phyloP scores from a whole-genome alignment of 2,113 vertebrate genomes.

The Bothrops jararaca region DNA sequence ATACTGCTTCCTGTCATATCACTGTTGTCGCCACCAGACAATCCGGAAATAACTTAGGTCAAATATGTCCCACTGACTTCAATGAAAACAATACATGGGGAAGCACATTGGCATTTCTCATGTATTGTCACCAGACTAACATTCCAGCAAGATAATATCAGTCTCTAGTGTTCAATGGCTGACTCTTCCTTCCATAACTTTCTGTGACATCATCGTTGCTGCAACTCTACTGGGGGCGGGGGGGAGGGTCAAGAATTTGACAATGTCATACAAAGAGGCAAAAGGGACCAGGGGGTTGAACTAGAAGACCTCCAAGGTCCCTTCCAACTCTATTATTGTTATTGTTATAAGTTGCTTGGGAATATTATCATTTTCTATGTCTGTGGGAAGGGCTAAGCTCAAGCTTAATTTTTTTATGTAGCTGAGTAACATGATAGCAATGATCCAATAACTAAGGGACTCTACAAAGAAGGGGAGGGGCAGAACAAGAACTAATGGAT shows the following conservation, averaged over 20 bases:
- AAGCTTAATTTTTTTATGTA: constrained; percentile 10
- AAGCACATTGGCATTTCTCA: not conserved
- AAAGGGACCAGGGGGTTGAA: too few relatives aligned
- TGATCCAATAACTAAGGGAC: too few relatives aligned
- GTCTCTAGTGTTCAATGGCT: not conserved
- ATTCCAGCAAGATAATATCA: not conserved
- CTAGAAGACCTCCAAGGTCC: too few relatives aligned
- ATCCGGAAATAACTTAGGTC: constrained; percentile 5
- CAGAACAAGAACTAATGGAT: not conserved
- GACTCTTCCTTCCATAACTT: not conserved
- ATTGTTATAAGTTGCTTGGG: not conserved
- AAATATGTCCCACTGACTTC: not conserved
- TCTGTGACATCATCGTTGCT: not conserved
- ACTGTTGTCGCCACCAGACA: not conserved
- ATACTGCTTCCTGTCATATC: not conserved
- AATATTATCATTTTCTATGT: constrained; percentile 28
- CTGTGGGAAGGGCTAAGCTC: not conserved
- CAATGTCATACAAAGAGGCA: not conserved
- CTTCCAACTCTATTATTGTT: too few relatives aligned
- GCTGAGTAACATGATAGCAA: not conserved
- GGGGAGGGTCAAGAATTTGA: not conserved
- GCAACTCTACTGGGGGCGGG: not conserved
- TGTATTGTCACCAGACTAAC: not conserved
- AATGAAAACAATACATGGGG: not conserved
- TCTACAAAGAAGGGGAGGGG: not conserved